Base-by-base conservation (phyloP, 2,888 invertebrate genomes). In the Pseudoips prasinana region DNA sequence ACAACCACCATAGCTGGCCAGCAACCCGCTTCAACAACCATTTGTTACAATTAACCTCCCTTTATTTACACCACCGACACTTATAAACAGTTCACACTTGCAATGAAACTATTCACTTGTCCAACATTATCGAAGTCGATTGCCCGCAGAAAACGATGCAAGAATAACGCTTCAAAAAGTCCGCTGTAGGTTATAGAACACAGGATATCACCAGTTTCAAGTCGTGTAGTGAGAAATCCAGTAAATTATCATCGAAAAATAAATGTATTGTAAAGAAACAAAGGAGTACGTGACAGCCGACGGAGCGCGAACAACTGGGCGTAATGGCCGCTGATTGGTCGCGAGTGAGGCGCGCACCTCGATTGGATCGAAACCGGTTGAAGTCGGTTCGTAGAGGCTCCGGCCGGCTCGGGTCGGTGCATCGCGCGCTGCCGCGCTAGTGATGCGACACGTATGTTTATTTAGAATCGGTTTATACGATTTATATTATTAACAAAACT, bases 321-420 rank as follows among this genome's bases (percentile, higher is more conserved):
- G 57, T 55, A 67, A 69, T 68, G 69, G 64, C 54, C 68, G 73
- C 71, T 84, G 82, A 87, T 87, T 87, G 87, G 87, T 66, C 57
- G 74, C 50, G 71, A 71, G 78, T 66, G 77, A 72, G 64, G 73
- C 70, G 77, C 71, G 74, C 57, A 70, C 57, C 61, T 61, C 65
- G 74, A 81, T 84, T 86, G 81, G 82, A 67, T 71, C 59, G 40
- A 62, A 86, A 83, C 87, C 80, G 76, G 87, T 82, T 84, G 51
- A 46, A 78, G 64, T 81, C 80, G 76, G 88, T 86, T 88, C 56
- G 51, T 60, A 60, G 80, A 66, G 75, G 86, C 74, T 75, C 59
- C 62, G 65, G 71, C 83, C 81, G 83, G 86, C 80, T 86, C 53
- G 60, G 67, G 65, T 77, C 80, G 73, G 81, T 79, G 79, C 78